A percentile compares a stretch with the other conserved stretches of the same genome.
Conservation (phyloP, 2,113 vertebrate genomes). For the Takifugu flavidus region DNA sequence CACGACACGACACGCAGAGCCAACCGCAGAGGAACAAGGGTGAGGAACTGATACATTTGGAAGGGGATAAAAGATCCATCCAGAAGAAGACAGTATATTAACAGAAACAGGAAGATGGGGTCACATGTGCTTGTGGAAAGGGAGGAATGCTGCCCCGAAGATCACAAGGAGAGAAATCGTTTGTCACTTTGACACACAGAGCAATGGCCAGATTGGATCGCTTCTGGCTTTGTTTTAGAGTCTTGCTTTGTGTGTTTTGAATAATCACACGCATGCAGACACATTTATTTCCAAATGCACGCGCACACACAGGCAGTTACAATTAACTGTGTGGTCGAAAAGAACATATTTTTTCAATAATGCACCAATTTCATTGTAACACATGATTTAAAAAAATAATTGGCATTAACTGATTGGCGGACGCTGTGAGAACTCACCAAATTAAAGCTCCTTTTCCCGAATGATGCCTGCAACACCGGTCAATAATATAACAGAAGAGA, state of each 20-base stretch:
- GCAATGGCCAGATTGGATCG: constrained; percentile 54
- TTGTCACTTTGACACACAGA: constrained; percentile 67
- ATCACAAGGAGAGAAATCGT: constrained; percentile 72
- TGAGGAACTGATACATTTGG: constrained; percentile 58
- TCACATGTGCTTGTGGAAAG: constrained; percentile 69
- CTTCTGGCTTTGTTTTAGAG: constrained; percentile 46
- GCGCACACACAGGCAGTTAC: not conserved
- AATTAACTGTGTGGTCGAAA: constrained; percentile 55
- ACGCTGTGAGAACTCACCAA: too few species aligned
- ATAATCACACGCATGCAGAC: constrained; percentile 15
- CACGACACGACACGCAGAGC: constrained; percentile 46
- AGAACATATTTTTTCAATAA: constrained; percentile 53
- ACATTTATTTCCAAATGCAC: not conserved
- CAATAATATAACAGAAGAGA: constrained; percentile 1
- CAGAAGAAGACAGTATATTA: constrained; percentile 53
- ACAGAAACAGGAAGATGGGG: constrained; percentile 52
- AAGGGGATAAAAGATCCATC: constrained; percentile 58
- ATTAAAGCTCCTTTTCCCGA: too few species aligned
- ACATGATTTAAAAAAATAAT: too few species aligned
- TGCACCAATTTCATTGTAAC: constrained; percentile 43
- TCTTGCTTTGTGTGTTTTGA: constrained; percentile 29
- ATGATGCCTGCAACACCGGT: not conserved
- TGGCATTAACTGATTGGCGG: too few species aligned
- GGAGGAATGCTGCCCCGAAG: constrained; percentile 61
- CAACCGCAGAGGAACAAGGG: constrained; percentile 47